phyloP scores from a whole-genome alignment of 2,888 invertebrate genomes.

The Nomada fucata region DNA sequence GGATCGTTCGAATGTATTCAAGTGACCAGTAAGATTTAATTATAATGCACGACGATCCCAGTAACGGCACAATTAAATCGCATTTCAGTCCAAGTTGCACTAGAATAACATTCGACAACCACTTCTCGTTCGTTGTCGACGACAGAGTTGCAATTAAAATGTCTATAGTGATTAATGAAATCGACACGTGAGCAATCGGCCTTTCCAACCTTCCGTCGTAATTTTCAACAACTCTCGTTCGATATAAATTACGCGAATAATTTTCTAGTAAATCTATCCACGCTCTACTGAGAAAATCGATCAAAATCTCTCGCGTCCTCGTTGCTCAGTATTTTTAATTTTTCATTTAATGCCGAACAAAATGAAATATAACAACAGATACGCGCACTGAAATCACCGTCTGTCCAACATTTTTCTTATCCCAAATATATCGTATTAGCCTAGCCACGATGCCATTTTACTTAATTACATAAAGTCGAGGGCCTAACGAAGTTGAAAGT shows the following conservation, averaged over 20 bases:
- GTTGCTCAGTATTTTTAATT: background rate
- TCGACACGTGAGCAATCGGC: constrained; percentile 37
- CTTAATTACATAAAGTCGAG: constrained; percentile 20
- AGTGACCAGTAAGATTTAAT: constrained; percentile 36
- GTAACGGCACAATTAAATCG: constrained; percentile 20
- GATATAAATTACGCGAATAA: background rate
- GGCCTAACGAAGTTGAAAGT: background rate
- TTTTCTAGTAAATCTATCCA: constrained; percentile 1
- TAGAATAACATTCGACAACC: constrained; percentile 50
- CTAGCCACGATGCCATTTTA: background rate
- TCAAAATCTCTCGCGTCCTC: background rate
- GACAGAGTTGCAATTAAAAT: constrained; percentile 63
- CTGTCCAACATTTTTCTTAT: too few species aligned
- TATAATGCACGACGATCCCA: background rate
- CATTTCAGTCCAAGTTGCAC: constrained; percentile 59
- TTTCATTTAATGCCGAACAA: too few species aligned
- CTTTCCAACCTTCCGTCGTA: constrained; percentile 6
- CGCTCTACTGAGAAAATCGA: background rate
- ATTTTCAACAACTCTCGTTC: constrained; percentile 15
- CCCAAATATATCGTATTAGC: background rate
- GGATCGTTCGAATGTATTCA: constrained; percentile 22
- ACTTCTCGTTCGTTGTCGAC: constrained; percentile 28
- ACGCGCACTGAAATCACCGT: too few species aligned
- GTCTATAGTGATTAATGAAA: constrained; percentile 64
- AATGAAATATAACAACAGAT: too few species aligned